Evolutionary conservation across 2,113 vertebrate species (phyloP).

Genomic region (Donacobius atricapilla): DNA sequence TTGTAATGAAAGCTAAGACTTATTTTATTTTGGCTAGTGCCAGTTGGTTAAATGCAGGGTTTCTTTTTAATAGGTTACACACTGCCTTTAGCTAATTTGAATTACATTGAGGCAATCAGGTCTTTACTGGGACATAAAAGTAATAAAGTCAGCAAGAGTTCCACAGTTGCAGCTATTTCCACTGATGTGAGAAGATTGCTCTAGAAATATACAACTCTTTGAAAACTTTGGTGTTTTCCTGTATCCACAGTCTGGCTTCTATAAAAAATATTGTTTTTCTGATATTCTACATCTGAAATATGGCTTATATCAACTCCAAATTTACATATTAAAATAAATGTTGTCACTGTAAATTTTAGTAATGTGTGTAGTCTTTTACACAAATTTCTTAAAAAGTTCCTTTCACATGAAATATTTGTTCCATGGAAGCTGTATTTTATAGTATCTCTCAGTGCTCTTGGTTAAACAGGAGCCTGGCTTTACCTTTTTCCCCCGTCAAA

Average conservation of each 20-base stretch:
- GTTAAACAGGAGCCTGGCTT: not conserved
- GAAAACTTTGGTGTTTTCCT: not conserved
- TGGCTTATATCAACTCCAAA: not conserved
- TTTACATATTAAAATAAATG: not conserved
- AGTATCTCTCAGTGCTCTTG: not conserved
- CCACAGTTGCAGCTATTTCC: not conserved
- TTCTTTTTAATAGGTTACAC: slow-evolving; percentile 3
- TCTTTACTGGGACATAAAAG: not conserved
- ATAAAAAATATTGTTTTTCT: not conserved
- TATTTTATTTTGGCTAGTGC: not conserved
- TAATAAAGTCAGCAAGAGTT: slow-evolving; percentile 6
- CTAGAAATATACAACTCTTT: not conserved
- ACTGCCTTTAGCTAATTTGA: slow-evolving; percentile 14
- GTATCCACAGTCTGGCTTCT: not conserved
- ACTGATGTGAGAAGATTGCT: not conserved
- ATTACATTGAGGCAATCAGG: not conserved
- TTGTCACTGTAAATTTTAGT: not conserved
- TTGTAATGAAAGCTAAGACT: not conserved
- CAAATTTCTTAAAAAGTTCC: not conserved
- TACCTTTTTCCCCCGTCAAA: not conserved
- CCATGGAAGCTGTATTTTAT: not conserved
- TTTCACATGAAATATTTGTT: not conserved
- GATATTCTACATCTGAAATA: not conserved
- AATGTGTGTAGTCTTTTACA: not conserved
- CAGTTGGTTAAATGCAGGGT: not conserved